phyloP scores from a whole-genome alignment of 2,113 vertebrate genomes.

The Dicentrarchus labrax region DNA sequence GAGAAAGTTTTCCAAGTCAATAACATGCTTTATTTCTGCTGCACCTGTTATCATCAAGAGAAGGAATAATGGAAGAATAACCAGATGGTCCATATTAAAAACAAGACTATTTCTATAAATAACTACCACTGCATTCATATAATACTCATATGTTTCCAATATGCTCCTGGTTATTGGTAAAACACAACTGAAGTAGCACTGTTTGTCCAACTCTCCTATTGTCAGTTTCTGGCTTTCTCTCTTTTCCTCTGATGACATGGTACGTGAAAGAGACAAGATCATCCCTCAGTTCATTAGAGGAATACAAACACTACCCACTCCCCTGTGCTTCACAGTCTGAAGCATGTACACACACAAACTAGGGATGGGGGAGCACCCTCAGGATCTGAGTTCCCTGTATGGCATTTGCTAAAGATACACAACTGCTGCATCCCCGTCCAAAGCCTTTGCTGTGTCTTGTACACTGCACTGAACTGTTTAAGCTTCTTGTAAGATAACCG shows the following conservation, averaged over 20 bases:
- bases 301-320: slow-evolving; percentile 69
- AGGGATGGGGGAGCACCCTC: slow-evolving; percentile 12
- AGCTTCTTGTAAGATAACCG: neutral
- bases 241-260: slow-evolving; percentile 41
- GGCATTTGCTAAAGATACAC: slow-evolving; percentile 42
- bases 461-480: slow-evolving; percentile 4
- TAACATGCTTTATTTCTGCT: slow-evolving; percentile 33
- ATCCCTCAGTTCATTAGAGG: slow-evolving; percentile 75
- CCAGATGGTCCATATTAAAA: neutral
- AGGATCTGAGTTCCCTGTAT: slow-evolving; percentile 39
- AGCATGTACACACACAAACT: slow-evolving; percentile 49
- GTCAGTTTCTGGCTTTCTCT: slow-evolving; percentile 10
- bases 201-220: slow-evolving; percentile 12
- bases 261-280: slow-evolving; percentile 53
- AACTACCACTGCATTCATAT: neutral
- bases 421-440: slow-evolving; percentile 2
- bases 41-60: neutral
- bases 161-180: neutral
- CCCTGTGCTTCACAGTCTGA: slow-evolving; percentile 59
- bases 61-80: neutral
- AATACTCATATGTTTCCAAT: slow-evolving; percentile 2
- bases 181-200: neutral
- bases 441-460: neutral
- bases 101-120: neutral
- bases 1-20: slow-evolving; percentile 23